A percentile compares a stretch with the other conserved stretches of the same genome.
Conservation (phyloP, 2,113 vertebrate species). For the Hucho hucho region DNA sequence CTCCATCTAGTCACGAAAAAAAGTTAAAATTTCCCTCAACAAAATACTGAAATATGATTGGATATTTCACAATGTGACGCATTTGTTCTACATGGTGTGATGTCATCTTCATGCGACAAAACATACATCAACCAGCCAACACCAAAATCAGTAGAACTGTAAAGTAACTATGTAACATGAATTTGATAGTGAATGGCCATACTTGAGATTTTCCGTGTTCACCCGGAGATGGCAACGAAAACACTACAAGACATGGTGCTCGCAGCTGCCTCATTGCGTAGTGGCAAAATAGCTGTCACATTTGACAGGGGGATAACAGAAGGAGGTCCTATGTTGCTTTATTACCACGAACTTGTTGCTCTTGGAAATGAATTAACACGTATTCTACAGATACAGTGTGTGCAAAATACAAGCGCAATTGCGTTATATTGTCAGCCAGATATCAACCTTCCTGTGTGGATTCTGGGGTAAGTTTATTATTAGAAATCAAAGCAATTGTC, state of each 20-base stretch:
- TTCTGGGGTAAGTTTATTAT: conserved; percentile 81
- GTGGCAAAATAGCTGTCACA: conserved; percentile 72
- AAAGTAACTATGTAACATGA: background rate
- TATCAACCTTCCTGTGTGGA: conserved; percentile 85
- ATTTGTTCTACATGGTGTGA: too few relatives aligned
- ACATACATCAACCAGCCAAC: too few relatives aligned
- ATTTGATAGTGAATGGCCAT: background rate
- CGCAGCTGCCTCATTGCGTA: conserved; percentile 63
- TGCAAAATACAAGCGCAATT: conserved; percentile 56
- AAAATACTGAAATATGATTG: too few relatives aligned
- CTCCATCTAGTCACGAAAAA: too few relatives aligned
- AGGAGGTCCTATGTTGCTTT: conserved; percentile 41
- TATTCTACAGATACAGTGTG: conserved; percentile 65
- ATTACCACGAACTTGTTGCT: conserved; percentile 66
- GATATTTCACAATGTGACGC: too few relatives aligned
- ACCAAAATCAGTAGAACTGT: background rate
- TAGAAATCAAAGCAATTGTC: background rate
- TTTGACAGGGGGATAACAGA: conserved; percentile 67
- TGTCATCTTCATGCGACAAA: too few relatives aligned
- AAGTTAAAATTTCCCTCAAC: too few relatives aligned
- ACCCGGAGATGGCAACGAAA: conserved; percentile 41
- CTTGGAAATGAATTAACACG: conserved; percentile 68
- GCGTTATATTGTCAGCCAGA: conserved; percentile 85
- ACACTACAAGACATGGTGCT: conserved; percentile 79
- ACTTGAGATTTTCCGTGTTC: too few relatives aligned